These are phyloP conservation scores for Mus minutoides DNA, from an alignment of 2,797 vertebrate species.

Conservation along the genomic window DNA sequence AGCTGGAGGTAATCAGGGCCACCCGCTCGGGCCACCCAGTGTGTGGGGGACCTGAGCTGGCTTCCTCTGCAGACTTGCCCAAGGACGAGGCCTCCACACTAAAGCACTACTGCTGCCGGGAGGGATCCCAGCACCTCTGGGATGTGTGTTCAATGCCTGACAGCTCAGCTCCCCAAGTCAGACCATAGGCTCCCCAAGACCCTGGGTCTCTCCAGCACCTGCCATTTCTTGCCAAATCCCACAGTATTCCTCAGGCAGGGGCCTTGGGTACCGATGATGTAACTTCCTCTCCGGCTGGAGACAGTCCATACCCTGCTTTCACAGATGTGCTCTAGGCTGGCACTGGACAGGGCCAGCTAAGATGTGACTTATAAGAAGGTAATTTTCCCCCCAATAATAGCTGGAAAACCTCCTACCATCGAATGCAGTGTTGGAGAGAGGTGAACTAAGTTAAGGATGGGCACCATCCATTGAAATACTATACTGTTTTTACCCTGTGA, in stretches of 20 bases:
- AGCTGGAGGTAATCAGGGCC: slow-evolving; percentile 92
- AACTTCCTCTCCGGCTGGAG: neutral
- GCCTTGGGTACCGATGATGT: neutral
- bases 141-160: neutral
- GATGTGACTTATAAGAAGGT: neutral
- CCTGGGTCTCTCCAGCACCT: neutral
- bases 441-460: neutral
- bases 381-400: neutral
- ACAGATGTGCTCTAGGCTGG: neutral
- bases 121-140: neutral
- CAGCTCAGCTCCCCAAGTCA: neutral
- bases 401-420: neutral
- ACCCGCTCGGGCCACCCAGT: neutral
- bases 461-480: neutral
- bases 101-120: accelerated
- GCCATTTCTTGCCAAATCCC: neutral
- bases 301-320: too few species aligned
- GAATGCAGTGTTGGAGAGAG: neutral
- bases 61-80: neutral
- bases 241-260: neutral
- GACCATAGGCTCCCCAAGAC: neutral
- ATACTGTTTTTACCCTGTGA: neutral
- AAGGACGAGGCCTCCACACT: neutral
- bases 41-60: accelerated
- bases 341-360: accelerated